phyloP scores from a whole-genome alignment of 2,113 vertebrate species.

The Pomatostomus ruficeps region DNA sequence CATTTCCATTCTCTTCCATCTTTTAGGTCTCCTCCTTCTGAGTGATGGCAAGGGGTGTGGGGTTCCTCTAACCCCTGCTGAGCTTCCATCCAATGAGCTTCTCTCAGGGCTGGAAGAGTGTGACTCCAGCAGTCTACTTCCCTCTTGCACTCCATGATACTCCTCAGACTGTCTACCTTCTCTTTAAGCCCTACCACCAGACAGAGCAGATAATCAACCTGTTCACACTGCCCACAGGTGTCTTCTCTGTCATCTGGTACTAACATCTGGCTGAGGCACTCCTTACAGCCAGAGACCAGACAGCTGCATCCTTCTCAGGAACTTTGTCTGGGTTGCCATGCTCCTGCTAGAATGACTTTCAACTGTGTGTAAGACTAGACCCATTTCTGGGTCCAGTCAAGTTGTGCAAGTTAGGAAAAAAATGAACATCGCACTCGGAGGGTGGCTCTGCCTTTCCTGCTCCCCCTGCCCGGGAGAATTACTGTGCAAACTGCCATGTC shows the following conservation, averaged over 20 bases:
- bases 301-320: fast-evolving
- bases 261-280: background rate
- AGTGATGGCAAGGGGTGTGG: background rate
- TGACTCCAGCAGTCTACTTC: background rate
- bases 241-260: background rate
- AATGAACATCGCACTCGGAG: too few relatives aligned
- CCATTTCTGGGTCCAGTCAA: background rate
- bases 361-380: background rate
- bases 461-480: background rate
- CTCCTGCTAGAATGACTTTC: background rate
- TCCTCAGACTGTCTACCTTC: background rate
- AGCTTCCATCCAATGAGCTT: background rate
- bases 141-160: background rate
- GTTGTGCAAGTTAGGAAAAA: too few relatives aligned
- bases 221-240: too few relatives aligned
- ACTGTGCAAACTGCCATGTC: background rate
- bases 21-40: background rate
- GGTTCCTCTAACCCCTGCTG: background rate
- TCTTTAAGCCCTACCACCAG: background rate
- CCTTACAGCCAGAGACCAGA: background rate
- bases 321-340: background rate
- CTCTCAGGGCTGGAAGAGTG: background rate
- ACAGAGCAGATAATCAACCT: background rate
- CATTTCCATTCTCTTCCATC: background rate
- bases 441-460: too few relatives aligned